Evolutionary conservation across 2,888 invertebrate species (phyloP).

Genomic region (Parnassius apollo): DNA sequence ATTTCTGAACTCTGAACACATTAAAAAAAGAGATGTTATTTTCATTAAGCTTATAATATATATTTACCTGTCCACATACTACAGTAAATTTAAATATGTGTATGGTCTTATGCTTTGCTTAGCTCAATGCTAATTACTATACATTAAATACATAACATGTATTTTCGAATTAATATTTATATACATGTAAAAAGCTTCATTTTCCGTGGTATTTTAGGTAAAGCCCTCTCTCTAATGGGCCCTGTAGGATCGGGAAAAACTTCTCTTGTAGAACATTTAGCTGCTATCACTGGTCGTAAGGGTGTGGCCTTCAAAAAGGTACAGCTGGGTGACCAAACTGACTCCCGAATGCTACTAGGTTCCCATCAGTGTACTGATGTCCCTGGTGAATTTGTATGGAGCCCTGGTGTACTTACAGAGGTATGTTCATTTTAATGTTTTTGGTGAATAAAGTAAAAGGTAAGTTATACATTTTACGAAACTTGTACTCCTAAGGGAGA

Average conservation of each 20-base stretch:
- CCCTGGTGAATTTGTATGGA: constrained; percentile 98
- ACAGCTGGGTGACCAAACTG: constrained; percentile 98
- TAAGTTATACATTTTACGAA: too few relatives aligned
- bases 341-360: constrained; percentile 96
- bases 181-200: not conserved
- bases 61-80: too few relatives aligned
- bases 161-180: too few relatives aligned
- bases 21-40: too few relatives aligned
- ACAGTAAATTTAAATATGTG: too few relatives aligned
- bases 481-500: too few relatives aligned
- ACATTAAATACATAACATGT: too few relatives aligned
- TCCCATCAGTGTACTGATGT: constrained; percentile 97
- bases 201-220: constrained; percentile 49
- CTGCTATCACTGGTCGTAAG: constrained; percentile 87
- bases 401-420: constrained; percentile 95
- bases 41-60: too few relatives aligned
- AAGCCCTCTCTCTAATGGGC: constrained; percentile 89
- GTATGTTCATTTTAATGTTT: constrained; percentile 47
- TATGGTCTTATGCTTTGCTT: too few relatives aligned
- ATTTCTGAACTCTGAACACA: too few relatives aligned
- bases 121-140: too few relatives aligned
- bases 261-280: constrained; percentile 91
- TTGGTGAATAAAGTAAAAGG: too few relatives aligned
- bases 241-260: constrained; percentile 98
- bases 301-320: constrained; percentile 85